Evolutionary conservation across 1,140 invertebrate species (phyloP).

Genomic region (Drosophila obscura): DNA sequence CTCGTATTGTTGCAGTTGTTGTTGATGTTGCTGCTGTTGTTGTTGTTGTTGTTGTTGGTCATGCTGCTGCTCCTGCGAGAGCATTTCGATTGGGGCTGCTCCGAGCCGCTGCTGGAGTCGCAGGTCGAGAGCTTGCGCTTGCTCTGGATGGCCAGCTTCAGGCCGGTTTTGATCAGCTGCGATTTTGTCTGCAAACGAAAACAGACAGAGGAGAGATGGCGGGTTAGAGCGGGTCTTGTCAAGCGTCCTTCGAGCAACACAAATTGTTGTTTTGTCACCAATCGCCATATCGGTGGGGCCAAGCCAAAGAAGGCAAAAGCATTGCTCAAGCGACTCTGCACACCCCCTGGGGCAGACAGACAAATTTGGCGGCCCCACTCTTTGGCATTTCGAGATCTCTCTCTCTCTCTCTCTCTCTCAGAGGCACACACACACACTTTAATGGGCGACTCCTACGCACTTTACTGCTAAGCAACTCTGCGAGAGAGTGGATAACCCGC

Average conservation of each 20-base stretch:
- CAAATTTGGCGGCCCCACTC: too few species aligned
- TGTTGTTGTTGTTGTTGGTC: conserved; percentile 15
- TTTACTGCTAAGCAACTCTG: too few species aligned
- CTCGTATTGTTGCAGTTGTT: conserved; percentile 27
- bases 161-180: conserved; percentile 94
- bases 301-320: conserved; percentile 55
- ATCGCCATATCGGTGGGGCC: conserved; percentile 56
- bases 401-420: too few species aligned
- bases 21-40: conserved; percentile 22
- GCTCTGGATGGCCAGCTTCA: conserved; percentile 95
- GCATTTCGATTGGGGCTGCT: conserved; percentile 84
- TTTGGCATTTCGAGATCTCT: too few species aligned
- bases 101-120: conserved; percentile 85
- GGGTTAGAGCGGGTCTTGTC: conserved; percentile 17
- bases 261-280: conserved; percentile 69
- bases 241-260: conserved; percentile 45
- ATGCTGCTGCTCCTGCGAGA: conserved; percentile 57
- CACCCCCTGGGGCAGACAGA: not conserved
- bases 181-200: conserved; percentile 89
- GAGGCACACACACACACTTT: too few species aligned
- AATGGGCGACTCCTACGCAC: too few species aligned
- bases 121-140: conserved; percentile 90
- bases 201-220: conserved; percentile 16
- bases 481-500: too few species aligned
- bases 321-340: conserved; percentile 40